Percentiles rank a stretch among this genome's conserved stretches.
Conservation (phyloP, 2,888 invertebrate species). For the Sinopyrophorus schimmeli region DNA sequence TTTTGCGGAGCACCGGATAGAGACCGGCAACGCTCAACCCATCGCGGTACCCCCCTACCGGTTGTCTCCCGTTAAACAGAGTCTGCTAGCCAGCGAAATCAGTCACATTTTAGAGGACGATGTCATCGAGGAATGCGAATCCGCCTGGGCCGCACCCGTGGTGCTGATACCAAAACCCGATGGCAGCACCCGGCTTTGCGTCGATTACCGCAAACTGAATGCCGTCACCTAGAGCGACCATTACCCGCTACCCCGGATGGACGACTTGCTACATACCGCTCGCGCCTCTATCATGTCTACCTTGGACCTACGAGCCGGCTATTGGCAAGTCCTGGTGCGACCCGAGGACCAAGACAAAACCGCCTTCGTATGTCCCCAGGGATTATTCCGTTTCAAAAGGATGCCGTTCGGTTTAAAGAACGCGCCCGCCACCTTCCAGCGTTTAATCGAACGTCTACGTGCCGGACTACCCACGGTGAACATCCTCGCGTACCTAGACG, state of each 20-base stretch:
- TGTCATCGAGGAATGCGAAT: conserved; percentile 49
- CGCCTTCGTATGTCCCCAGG: not conserved
- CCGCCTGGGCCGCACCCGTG: conserved; percentile 47
- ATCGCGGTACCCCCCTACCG: conserved; percentile 45
- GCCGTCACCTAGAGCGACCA: conserved; percentile 13
- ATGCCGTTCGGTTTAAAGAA: conserved; percentile 4
- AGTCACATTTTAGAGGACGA: conserved; percentile 41
- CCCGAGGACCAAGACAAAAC: conserved; percentile 45
- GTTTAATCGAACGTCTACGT: conserved; percentile 36
- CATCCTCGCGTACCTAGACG: too few relatives aligned
- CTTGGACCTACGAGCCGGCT: conserved; percentile 47
- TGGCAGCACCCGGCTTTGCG: conserved; percentile 41
- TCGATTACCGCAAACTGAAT: conserved; percentile 43
- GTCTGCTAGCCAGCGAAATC: conserved; percentile 37
- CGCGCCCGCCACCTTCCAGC: conserved; percentile 38
- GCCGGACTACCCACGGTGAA: conserved; percentile 28
- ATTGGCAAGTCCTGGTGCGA: conserved; percentile 45
- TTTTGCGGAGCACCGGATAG: conserved; percentile 34
- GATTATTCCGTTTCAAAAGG: not conserved
- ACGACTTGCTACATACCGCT: conserved; percentile 26
- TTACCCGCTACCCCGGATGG: conserved; percentile 28
- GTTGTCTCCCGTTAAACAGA: conserved; percentile 38
- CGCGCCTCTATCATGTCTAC: conserved; percentile 35
- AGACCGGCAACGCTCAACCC: conserved; percentile 42
- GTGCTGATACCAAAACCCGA: conserved; percentile 47